phyloP scores from a whole-genome alignment of 2,113 vertebrate species.

The Callipepla squamata region DNA sequence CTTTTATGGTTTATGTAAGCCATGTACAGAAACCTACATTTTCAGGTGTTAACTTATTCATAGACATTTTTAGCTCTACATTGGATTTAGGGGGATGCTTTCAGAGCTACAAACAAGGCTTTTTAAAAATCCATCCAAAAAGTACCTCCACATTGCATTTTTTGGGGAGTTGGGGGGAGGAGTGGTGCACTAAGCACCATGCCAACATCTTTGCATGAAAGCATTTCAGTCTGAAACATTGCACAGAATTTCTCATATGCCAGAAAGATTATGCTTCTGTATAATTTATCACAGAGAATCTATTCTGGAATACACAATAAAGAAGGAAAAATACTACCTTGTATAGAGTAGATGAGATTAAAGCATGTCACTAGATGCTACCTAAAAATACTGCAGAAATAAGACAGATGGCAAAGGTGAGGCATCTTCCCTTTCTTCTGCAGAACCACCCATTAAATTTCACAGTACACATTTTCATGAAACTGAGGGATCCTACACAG shows the following conservation, averaged over 20 bases:
- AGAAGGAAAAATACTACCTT: neutral
- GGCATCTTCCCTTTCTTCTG: neutral
- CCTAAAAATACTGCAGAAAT: neutral
- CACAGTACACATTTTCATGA: neutral
- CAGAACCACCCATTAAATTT: neutral
- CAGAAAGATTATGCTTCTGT: neutral
- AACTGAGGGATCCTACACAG: neutral
- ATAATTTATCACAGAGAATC: neutral
- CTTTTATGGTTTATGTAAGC: slow-evolving; percentile 18
- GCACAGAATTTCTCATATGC: neutral
- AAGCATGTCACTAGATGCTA: neutral
- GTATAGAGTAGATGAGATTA: neutral
- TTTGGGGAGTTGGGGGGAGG: neutral
- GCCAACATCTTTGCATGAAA: neutral
- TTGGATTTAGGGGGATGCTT: neutral
- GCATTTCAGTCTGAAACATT: neutral
- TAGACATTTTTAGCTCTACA: neutral
- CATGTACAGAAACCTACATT: slow-evolving; percentile 11
- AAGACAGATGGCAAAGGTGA: slow-evolving; percentile 26
- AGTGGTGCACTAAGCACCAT: neutral
- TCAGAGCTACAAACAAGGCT: neutral
- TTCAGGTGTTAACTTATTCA: slow-evolving; percentile 37
- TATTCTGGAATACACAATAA: neutral
- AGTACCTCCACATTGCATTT: neutral
- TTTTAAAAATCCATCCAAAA: slow-evolving; percentile 26